phyloP scores from a whole-genome alignment of 2,797 vertebrate species.

The Pangasius mekongensis region DNA sequence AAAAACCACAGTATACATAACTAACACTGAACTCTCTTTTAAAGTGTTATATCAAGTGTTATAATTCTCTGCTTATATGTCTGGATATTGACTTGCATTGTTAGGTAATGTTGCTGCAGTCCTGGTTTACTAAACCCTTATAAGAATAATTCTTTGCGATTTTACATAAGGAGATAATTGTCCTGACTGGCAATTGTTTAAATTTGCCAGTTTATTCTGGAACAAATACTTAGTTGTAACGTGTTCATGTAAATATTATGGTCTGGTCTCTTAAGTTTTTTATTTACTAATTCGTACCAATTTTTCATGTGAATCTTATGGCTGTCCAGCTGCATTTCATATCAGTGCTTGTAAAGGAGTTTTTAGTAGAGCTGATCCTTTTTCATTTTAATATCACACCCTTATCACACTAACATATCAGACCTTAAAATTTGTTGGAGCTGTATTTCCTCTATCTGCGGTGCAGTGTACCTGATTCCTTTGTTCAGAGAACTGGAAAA shows the following conservation, averaged over 20 bases:
- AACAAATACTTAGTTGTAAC: neutral
- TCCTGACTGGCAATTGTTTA: neutral
- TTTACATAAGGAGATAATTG: neutral
- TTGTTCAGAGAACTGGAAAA: constrained; percentile 19
- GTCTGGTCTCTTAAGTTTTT: neutral
- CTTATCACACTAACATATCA: neutral
- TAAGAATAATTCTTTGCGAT: too few relatives aligned
- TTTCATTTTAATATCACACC: neutral
- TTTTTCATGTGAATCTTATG: neutral
- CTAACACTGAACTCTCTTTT: neutral
- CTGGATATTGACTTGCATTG: neutral
- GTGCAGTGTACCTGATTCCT: neutral
- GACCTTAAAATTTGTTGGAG: neutral
- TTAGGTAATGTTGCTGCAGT: neutral
- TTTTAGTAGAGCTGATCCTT: neutral
- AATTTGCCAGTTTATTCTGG: neutral
- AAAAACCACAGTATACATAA: neutral
- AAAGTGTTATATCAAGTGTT: neutral
- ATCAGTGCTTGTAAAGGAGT: neutral
- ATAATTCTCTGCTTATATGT: neutral
- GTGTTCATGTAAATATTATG: neutral
- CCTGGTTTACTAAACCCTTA: neutral
- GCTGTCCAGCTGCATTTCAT: neutral
- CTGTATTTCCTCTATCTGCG: neutral
- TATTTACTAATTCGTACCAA: too few relatives aligned